Evolutionary conservation across 2,888 invertebrate genomes (phyloP), one percentile per base, ranked within the genome.

Genomic region (Tineola bisselliella): DNA sequence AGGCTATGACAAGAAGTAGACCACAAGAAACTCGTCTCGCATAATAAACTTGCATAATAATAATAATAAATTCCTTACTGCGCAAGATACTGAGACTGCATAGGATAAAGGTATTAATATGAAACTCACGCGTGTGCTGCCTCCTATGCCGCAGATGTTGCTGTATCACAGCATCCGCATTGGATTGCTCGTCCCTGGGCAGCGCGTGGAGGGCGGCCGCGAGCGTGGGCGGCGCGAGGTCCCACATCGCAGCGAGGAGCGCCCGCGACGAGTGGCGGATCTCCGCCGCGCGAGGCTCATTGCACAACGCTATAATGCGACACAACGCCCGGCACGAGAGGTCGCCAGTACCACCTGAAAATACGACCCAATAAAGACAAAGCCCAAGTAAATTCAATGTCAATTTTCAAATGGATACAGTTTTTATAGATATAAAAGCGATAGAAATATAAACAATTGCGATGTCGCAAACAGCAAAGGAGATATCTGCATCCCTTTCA

Each of bases 191-290:
- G 57, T 91, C 91, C 64, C 91, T 89, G 8, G 94, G 91, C 65
- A 94, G 80, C 66, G 91, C 91, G 31, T 91, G 88, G 73, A 94
- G 86, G 65, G 97, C 87, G 74, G 93, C 90, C 44, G 96, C 95
- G 79, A 88, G 88, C 30, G 84, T 83, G 33, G 95, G 92, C 0
- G 97, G 93, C 79, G 96, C 97, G 66, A 96, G 91, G 87, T 96
- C 95, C 86, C 97, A 98, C 61, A 98, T 87, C 6, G 94, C 92
- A 61, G 96, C 91, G 60, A 98, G 79, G 73, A 88, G 97, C 72
- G 79, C 91, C 76, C 89, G 84, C 60, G 89, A 93, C 63, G 87
- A 90, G 71, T 87, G 90, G 74, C 88, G 90, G 84, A 91, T 92
- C 90, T 86, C 94, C 71, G 77, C 90, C 64, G 89, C 92, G 77